A percentile compares a stretch with the other conserved stretches of the same genome.
These are phyloP conservation scores for Crotalus tigris DNA, from an alignment of 2,113 vertebrate genomes.

Conservation along the genomic window DNA sequence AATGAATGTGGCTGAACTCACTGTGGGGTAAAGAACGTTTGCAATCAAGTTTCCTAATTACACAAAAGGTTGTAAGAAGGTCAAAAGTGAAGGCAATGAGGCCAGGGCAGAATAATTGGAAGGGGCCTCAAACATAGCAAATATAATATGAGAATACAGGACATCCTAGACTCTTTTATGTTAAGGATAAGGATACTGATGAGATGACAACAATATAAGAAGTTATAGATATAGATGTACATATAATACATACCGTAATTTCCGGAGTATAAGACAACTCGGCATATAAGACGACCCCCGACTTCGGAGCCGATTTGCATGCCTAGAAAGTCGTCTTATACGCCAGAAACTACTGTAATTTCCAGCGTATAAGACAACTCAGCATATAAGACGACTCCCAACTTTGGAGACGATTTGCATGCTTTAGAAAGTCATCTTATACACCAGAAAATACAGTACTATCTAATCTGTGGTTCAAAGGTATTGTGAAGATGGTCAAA, in stretches of 20 bases:
- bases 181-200: neutral
- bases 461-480: neutral
- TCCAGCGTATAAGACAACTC: too few relatives aligned
- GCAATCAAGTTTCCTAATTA: neutral
- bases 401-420: too few relatives aligned
- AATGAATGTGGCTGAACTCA: neutral
- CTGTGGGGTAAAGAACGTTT: neutral
- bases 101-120: neutral
- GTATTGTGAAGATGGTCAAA: neutral
- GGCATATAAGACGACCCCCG: too few relatives aligned
- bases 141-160: neutral
- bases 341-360: too few relatives aligned
- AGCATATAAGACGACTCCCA: too few relatives aligned
- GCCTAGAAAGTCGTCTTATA: too few relatives aligned
- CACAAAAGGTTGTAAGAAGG: neutral
- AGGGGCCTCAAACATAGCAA: neutral
- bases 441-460: too few relatives aligned
- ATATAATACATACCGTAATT: neutral
- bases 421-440: too few relatives aligned
- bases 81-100: neutral
- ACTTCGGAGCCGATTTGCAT: too few relatives aligned
- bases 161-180: neutral
- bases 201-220: neutral
- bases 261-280: too few relatives aligned
- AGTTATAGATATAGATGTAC: neutral